Conservation (phyloP, 37 sponge, comb jelly and placozoan species). For the Lycopodina hypogea region DNA sequence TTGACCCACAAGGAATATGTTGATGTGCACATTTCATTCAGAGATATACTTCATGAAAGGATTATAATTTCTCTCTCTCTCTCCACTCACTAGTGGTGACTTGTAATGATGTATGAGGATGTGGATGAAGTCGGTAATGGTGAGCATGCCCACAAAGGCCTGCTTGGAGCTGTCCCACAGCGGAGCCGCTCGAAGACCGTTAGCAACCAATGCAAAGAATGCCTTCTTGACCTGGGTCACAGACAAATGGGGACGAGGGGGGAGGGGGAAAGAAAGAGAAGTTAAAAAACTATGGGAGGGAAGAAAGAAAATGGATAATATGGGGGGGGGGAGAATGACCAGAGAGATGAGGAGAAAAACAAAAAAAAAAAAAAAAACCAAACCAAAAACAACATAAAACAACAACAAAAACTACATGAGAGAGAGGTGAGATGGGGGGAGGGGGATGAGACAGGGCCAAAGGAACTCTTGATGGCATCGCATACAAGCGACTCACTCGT, state of each 20-base stretch:
- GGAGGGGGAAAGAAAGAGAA: background rate
- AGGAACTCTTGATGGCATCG: background rate
- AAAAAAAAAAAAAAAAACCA: too few species aligned
- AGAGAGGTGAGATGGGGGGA: background rate
- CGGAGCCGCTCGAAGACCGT: constrained; percentile 86
- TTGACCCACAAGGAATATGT: too few species aligned
- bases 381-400: too few species aligned
- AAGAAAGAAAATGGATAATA: background rate
- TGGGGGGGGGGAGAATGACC: background rate
- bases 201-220: constrained; percentile 83
- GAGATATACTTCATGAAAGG: background rate
- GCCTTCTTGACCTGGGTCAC: constrained; percentile 72
- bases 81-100: constrained; percentile 79
- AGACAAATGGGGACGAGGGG: background rate
- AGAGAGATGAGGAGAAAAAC: background rate
- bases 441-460: background rate
- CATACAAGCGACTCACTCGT: constrained; percentile 21
- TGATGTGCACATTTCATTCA: too few species aligned
- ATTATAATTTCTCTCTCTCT: background rate
- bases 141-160: constrained; percentile 79
- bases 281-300: background rate
- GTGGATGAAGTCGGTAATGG: constrained; percentile 94
- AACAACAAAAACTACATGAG: too few species aligned
- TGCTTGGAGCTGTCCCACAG: constrained; percentile 24
- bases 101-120: constrained; percentile 84